Evolutionary conservation across 2,797 vertebrate species (phyloP).

Genomic region (Apodemus agrarius): DNA sequence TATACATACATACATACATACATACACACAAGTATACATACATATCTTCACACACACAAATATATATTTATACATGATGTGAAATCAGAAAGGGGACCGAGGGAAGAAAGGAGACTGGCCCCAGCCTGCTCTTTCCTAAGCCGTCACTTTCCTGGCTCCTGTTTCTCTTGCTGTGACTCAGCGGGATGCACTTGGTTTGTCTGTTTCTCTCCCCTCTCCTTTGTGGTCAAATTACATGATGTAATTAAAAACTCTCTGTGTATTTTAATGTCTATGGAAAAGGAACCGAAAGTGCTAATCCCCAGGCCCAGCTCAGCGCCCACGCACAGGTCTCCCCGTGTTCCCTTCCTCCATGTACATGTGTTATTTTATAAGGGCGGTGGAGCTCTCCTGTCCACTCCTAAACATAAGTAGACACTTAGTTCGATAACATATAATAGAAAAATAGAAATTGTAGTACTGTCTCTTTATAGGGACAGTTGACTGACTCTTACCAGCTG

Average conservation of each 20-base stretch:
- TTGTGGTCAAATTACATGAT: not conserved
- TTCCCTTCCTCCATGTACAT: not conserved
- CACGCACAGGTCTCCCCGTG: accelerated
- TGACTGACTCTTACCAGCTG: not conserved
- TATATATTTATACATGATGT: not conserved
- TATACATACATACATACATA: accelerated
- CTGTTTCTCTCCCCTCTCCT: not conserved
- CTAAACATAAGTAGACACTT: not conserved
- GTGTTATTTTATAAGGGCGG: not conserved
- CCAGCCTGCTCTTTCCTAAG: not conserved
- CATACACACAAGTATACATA: not conserved
- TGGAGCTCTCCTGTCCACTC: not conserved
- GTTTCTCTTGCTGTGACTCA: not conserved
- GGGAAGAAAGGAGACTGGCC: not conserved
- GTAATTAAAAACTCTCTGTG: not conserved
- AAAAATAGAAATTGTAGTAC: not conserved
- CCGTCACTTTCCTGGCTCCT: not conserved
- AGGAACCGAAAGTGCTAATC: not conserved
- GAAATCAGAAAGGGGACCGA: not conserved
- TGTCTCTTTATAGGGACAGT: not conserved
- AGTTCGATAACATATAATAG: not conserved
- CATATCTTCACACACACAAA: not conserved
- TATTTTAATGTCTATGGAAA: not conserved
- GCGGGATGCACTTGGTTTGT: not conserved
- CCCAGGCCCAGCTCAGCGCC: not conserved